These are phyloP conservation scores for Tetragonula clypearis DNA, from an alignment of 1,140 invertebrate genomes.

Conservation along the genomic window DNA sequence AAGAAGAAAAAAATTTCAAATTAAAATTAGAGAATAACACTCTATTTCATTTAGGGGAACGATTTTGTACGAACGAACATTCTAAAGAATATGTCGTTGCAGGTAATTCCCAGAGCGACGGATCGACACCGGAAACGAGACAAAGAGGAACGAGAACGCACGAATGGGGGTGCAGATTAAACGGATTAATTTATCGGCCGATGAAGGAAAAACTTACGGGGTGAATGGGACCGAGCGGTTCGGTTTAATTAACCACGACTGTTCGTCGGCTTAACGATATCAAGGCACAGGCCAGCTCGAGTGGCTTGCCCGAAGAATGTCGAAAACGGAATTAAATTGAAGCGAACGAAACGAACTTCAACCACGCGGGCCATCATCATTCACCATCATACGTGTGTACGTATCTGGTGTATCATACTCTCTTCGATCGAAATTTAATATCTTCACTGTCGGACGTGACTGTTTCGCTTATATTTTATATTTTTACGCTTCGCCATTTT, in stretches of 20 bases:
- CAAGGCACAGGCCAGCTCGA: slow-evolving; percentile 31
- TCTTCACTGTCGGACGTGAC: too few species aligned
- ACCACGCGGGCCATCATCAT: slow-evolving; percentile 9
- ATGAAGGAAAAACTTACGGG: slow-evolving; percentile 32
- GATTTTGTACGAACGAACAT: background rate
- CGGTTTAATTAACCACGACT: slow-evolving; percentile 58
- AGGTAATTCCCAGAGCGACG: background rate
- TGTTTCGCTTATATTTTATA: too few species aligned
- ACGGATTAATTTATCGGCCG: slow-evolving; percentile 37
- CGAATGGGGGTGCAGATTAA: background rate
- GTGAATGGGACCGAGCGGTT: slow-evolving; percentile 12
- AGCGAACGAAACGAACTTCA: slow-evolving; percentile 37
- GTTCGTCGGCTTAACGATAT: slow-evolving; percentile 44
- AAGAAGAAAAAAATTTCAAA: too few species aligned
- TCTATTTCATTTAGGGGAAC: too few species aligned
- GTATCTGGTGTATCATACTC: background rate
- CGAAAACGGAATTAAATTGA: slow-evolving; percentile 50
- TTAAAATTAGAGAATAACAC: accelerated
- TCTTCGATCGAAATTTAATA: background rate
- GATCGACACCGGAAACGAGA: background rate
- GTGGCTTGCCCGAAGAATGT: slow-evolving; percentile 37
- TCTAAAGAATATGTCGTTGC: background rate
- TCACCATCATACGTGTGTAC: background rate
- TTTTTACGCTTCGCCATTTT: too few species aligned
- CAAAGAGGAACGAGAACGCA: background rate